phyloP scores from a whole-genome alignment of 2,888 invertebrate genomes.

The Meta bourneti region DNA sequence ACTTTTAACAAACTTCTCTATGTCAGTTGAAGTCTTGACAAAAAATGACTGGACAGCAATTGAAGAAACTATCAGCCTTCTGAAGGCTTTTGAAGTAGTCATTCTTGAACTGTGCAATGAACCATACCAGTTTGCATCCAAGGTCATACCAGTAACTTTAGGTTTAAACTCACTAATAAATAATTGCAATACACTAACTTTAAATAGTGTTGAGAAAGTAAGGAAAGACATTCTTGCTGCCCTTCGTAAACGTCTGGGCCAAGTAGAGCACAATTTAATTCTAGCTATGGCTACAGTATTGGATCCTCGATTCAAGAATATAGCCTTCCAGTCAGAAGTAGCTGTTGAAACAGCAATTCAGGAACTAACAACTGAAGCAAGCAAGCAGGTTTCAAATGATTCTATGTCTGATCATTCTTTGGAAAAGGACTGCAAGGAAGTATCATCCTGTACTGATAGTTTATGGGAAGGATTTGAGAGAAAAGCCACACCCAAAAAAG shows the following conservation, averaged over 20 bases:
- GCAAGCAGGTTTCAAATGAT: slow-evolving; percentile 37
- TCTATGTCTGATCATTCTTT: slow-evolving; percentile 9
- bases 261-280: slow-evolving; percentile 68
- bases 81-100: slow-evolving; percentile 74
- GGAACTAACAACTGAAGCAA: slow-evolving; percentile 58
- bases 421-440: slow-evolving; percentile 46
- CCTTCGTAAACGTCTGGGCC: slow-evolving; percentile 55
- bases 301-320: slow-evolving; percentile 73
- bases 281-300: slow-evolving; percentile 72
- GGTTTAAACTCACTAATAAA: slow-evolving; percentile 67
- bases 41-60: slow-evolving; percentile 71
- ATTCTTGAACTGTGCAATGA: slow-evolving; percentile 73
- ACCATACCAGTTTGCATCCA: slow-evolving; percentile 66
- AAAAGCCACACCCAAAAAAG: slow-evolving; percentile 72
- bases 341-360: slow-evolving; percentile 72
- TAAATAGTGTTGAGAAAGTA: slow-evolving; percentile 59
- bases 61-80: slow-evolving; percentile 71
- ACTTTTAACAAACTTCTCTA: slow-evolving; percentile 41
- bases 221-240: slow-evolving; percentile 59
- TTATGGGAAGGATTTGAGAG: slow-evolving; percentile 73
- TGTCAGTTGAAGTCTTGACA: slow-evolving; percentile 48
- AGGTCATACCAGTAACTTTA: slow-evolving; percentile 66
- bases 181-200: slow-evolving; percentile 63
- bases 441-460: slow-evolving; percentile 65
- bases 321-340: slow-evolving; percentile 72